phyloP scores from a whole-genome alignment of 2,113 vertebrate species.

The Protobothrops flavoviridis region DNA sequence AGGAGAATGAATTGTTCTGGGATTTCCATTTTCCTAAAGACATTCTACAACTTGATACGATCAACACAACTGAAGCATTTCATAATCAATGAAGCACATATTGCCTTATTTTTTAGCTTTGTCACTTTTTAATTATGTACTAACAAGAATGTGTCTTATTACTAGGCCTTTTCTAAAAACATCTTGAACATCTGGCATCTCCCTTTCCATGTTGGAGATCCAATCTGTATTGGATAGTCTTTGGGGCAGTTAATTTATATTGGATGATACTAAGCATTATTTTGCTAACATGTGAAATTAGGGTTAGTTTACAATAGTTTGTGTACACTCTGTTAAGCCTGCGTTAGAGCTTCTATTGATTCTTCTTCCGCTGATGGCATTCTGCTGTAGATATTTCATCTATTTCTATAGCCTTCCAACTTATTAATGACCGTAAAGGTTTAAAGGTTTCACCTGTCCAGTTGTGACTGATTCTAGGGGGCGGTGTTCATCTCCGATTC shows the following conservation, averaged over 20 bases:
- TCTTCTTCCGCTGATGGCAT: background rate
- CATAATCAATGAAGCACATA: background rate
- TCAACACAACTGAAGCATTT: background rate
- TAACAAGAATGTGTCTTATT: background rate
- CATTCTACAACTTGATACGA: background rate
- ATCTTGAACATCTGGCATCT: background rate
- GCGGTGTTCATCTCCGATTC: background rate
- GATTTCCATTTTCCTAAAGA: background rate
- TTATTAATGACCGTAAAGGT: background rate
- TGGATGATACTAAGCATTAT: background rate
- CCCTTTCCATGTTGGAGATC: background rate
- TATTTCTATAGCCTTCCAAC: background rate
- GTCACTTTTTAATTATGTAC: background rate
- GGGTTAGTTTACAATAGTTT: background rate
- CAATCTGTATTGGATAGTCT: background rate
- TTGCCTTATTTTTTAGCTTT: background rate
- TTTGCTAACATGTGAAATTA: background rate
- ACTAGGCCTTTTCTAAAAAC: background rate
- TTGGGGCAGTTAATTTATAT: background rate
- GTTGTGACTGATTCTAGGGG: background rate
- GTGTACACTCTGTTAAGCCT: background rate
- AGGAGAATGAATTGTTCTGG: background rate
- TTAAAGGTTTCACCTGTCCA: background rate
- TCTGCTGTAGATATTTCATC: background rate
- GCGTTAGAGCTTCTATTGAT: background rate